Base-by-base conservation (phyloP, 2,113 vertebrate genomes). In the Donacobius atricapilla region DNA sequence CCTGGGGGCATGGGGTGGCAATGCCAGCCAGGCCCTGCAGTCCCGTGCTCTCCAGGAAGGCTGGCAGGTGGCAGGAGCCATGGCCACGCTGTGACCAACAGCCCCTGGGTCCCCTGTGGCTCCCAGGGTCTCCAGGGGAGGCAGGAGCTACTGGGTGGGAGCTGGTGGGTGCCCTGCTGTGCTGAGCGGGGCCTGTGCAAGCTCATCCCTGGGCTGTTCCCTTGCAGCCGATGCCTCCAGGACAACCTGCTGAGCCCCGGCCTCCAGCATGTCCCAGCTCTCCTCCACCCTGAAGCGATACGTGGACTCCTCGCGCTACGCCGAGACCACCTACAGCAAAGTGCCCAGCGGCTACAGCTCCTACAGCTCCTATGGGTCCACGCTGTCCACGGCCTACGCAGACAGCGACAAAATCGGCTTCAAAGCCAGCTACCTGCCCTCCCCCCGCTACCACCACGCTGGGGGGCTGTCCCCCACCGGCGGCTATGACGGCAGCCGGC, bases 251-350 rank as follows among this genome's bases (percentile, higher is more conserved):
- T 72, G 95, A 97, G 61, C 96, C 71, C 96, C 95, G 86, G 94
- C 98, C 98, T 98, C 95, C 98, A 98, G 97, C 97, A 99, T 99
- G 99, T 99, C 99, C 97, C 99, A 99, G 88, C 98, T 99, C 85
- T 99, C 99, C 96, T 99, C 99, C 96, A 99, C 99, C 45, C 98
- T 99, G 98, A 99, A 99, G 98, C 98, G 99, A 53, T 99, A 99
- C 37, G 93, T 97, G 6, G 98, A 98, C 58, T 95, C 98, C 0
- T 93, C 98, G 87, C 99, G 98, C 97, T 99, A 99, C 42, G 75
- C 96, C 2, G 98, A 98, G 84, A 76, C 75, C 83, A 93, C 98
- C 89, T 98, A 97, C 57, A 98, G 98, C 97, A 99, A 98, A 95
- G 97, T 27, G n/a, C 72, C 96, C 57, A 5, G 98, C 23, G 97